Evolutionary conservation across 2,888 invertebrate species (phyloP).

Genomic region (Drosophila niveifrons): DNA sequence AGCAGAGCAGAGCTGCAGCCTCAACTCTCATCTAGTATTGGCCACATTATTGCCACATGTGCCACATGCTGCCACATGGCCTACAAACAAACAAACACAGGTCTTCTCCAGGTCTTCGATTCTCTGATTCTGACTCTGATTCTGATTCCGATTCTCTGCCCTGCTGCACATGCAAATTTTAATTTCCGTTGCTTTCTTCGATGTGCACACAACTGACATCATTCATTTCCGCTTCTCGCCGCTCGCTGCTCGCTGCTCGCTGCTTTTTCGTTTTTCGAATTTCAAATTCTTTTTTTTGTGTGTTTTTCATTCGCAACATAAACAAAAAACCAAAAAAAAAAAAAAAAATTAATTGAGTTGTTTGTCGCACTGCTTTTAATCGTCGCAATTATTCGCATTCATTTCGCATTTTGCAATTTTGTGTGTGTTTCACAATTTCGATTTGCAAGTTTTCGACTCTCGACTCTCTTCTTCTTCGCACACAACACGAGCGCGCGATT

Average conservation of each 20-base stretch:
- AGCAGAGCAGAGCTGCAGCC: constrained; percentile 17
- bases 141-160: constrained; percentile 20
- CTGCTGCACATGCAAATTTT: constrained; percentile 78
- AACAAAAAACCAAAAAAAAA: constrained; percentile 34
- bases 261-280: neutral
- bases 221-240: constrained; percentile 75
- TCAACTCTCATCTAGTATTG: constrained; percentile 32
- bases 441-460: neutral
- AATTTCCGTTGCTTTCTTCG: constrained; percentile 81
- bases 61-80: constrained; percentile 17
- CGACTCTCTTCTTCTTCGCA: no score
- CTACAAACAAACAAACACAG: constrained; percentile 4
- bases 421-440: neutral
- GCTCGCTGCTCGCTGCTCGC: neutral
- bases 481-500: neutral
- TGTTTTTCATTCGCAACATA: constrained; percentile 16
- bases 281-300: constrained; percentile 1
- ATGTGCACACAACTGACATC: constrained; percentile 74
- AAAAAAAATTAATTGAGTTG: constrained; percentile 9
- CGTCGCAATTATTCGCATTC: neutral
- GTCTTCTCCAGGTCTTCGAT: neutral
- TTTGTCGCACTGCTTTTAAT: constrained; percentile 4
- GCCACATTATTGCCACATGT: constrained; percentile 47
- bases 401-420: no score
- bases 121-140: constrained; percentile 26